Base-by-base conservation (phyloP, 2,888 invertebrate species). In the Apotomis capreana region DNA sequence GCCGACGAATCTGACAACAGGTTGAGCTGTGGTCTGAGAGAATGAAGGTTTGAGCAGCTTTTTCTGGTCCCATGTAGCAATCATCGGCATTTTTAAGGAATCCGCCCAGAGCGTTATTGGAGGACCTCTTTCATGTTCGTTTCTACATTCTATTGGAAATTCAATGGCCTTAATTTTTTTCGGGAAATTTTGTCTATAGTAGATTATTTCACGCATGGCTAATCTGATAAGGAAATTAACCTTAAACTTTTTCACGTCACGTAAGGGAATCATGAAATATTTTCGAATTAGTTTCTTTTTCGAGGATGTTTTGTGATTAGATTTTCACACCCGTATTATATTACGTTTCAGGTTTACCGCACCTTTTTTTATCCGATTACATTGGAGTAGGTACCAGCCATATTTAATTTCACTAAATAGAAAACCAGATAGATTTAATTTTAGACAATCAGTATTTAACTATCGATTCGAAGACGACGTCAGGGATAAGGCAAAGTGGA, bases 11-110 rank as follows among this genome's bases (percentile, higher is more conserved):
- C 68, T 60, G 51, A n/a, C 3, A 49, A 57, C n/a, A 12, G 36
- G 54, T 73, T 58, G 51, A 65, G 59, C 59, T 15, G 46, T 15
- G 40, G 5, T 46, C 49, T 37, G 46, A 68, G 44, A 61, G 71
- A 58, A 62, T 55, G 13, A 26, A 70, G 36, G 60, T 70, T 59
- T 61, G 37, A 61, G 37, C 13, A n/a, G 62, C 51, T 65, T 61
- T 65, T 40, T 51, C 26, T 51, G 40, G 55, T 13, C 10, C 65
- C 37, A 51, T 57, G 57, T 55, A 37, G 37, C 55, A 64, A 65
- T 60, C 13, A 40, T 54, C 46, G 52, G 65, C 49, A 54, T 61
- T 70, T 70, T 60, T 70, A 59, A 65, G 54, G 60, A 62, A 62
- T 52, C 13, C 55, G 12, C 40, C 36, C 46, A 37, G 15, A 26